Evolutionary conservation across 2,888 invertebrate genomes (phyloP), one percentile per base, ranked within the genome.

Genomic region (Acrobasis repandana): DNA sequence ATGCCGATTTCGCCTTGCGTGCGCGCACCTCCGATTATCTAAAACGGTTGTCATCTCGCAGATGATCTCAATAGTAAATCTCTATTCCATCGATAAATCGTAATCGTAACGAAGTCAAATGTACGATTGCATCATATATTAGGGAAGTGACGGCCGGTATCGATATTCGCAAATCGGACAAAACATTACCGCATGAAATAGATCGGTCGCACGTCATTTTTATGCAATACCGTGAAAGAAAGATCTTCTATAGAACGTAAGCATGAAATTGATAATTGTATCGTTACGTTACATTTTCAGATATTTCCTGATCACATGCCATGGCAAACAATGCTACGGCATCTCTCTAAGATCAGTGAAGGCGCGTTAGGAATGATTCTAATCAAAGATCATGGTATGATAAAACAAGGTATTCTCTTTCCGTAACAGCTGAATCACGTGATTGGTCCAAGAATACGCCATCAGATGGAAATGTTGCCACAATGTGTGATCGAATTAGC

Each of bases 1-100:
- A 46, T 61, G 63, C 64, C 62, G 69, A 69, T 74, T 74, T 76
- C 74, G 71, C 76, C 73, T 81, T 67, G 83, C 82, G 80, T 84
- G 84, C 48, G 61, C 47, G 59, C 61, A 79, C 72, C 72, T 70
- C 69, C 65, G 50, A 50, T 50, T 49, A 18, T 20, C 50, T 14
- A 5, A 18, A 50, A 50, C 50, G 20, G 50, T 20, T 73, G 74
- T 68, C 63, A 63, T 71, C 75, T 76, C 69, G 62, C 68, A 74
- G 69, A 76, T 72, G 73, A 67, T 73, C 72, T 71, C 72, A 71
- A 79, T 77, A 76, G 74, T 76, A 77, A 80, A 72, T 72, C 15
- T 38, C 5, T 4, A 10, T 8, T 11, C 38, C 14, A 33, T 20
- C 20, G 1, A 43, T 56, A 46, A 28, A 18, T 46, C 15, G 48